Evolutionary conservation across 2,888 invertebrate species (phyloP), one percentile per base, ranked within the genome.

Genomic region (Leptopilina syphax): DNA sequence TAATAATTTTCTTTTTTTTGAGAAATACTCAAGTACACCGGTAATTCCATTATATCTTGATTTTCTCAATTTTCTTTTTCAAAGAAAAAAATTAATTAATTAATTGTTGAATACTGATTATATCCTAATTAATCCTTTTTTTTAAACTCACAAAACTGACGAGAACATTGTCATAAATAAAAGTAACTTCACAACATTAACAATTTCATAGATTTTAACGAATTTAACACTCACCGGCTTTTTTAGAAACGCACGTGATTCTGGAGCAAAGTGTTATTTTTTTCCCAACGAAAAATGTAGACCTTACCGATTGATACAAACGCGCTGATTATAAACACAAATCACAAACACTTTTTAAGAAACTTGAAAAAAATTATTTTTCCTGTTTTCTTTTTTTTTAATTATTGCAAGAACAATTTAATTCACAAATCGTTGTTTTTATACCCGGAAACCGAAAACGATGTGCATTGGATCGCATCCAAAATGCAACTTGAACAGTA

Each of bases 401-500:
- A 47, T 50, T 34, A 18, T 73, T 47, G 27, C 73, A 54, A 57
- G 47, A 73, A 18, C 50, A 2, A 18, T 27, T 60, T 27, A 60
- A 76, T 63, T 76, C 47, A 76, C 63, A 63, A 41, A 57, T 76
- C 63, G 41, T 27, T 60, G 24, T 41, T 80, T 79, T 79, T 79
- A 50, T 10, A 63, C 68, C 76, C 82, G 80, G 63, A 81, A 80
- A 82, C 79, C 87, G 86, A 85, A 86, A 88, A 88, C 89, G 91
- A 90, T 90, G 91, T 89, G 90, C 88, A 87, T 89, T 87, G 90
- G 90, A 87, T 88, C 91, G 90, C 91, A 90, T 91, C 91, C 90
- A 91, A 91, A 90, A 90, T 90, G 90, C 91, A 91, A 91, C 91
- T 91, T 91, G 87, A 91, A 91, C 91, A 80, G 82, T 86, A 50